phyloP scores from a whole-genome alignment of 2,888 invertebrate species.

The Stictocephala bisonia region DNA sequence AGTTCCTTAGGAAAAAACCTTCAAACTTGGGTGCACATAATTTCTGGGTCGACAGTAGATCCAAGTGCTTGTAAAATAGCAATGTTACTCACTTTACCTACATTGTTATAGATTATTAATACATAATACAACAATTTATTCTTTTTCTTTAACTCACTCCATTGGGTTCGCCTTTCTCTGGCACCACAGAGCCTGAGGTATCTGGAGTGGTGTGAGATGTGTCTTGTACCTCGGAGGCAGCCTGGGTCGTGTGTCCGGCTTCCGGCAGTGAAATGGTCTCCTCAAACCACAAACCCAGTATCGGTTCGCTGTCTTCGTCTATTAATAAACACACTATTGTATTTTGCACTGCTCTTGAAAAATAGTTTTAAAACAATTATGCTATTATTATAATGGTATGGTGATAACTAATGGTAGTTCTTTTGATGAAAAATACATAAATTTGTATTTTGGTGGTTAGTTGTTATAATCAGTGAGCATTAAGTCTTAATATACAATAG shows the following conservation, averaged over 20 bases:
- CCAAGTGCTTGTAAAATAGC: too few relatives aligned
- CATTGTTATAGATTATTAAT: conserved; percentile 1
- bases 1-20: too few relatives aligned
- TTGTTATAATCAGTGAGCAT: too few relatives aligned
- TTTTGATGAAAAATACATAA: neutral
- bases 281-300: conserved; percentile 94
- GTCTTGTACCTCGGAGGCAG: conserved; percentile 64
- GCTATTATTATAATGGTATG: conserved; percentile 53
- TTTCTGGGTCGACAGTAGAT: too few relatives aligned
- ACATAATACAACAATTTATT: conserved; percentile 32
- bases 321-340: too few relatives aligned
- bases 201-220: conserved; percentile 47
- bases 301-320: conserved; percentile 85
- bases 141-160: conserved; percentile 66
- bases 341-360: too few relatives aligned
- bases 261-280: conserved; percentile 89
- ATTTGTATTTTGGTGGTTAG: too few relatives aligned
- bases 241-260: conserved; percentile 70
- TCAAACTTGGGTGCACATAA: too few relatives aligned
- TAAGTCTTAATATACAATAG: too few relatives aligned
- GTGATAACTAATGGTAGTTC: too few relatives aligned
- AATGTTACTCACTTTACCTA: too few relatives aligned
- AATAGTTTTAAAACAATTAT: too few relatives aligned
- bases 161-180: conserved; percentile 82
- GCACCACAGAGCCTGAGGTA: conserved; percentile 70